A percentile compares a stretch with the other conserved stretches of the same genome.
Conservation (phyloP, 2,888 invertebrate genomes). For the Autographa pulchrina region DNA sequence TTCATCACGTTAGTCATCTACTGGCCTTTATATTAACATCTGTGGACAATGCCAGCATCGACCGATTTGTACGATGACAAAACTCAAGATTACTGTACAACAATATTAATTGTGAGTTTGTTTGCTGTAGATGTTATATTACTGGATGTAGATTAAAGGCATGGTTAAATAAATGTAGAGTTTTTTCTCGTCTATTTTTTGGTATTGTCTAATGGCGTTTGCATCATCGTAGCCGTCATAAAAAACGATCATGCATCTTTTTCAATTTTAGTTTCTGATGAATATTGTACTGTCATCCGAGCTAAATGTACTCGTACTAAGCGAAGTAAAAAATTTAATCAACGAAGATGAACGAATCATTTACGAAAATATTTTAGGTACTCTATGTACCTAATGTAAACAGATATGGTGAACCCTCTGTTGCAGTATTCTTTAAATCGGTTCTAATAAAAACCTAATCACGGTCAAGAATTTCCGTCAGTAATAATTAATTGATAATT, state of each 20-base stretch:
- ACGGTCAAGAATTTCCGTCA: neutral
- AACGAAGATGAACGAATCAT: conserved; percentile 12
- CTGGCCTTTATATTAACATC: conserved; percentile 29
- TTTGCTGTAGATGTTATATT: neutral
- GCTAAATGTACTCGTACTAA: conserved; percentile 31
- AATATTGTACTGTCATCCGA: conserved; percentile 44
- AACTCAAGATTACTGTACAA: conserved; percentile 15
- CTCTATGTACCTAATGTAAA: neutral
- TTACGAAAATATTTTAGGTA: neutral
- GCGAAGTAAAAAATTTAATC: conserved; percentile 33
- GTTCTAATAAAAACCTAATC: neutral
- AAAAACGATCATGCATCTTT: conserved; percentile 21
- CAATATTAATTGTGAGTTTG: conserved; percentile 13
- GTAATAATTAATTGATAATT: neutral
- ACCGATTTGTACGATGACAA: conserved; percentile 21
- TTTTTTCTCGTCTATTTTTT: conserved; percentile 38
- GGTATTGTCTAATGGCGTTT: conserved; percentile 24
- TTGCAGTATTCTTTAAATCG: neutral
- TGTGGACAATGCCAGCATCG: conserved; percentile 30
- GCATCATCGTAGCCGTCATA: conserved; percentile 33
- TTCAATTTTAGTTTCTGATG: conserved; percentile 15
- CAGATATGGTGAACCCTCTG: neutral
- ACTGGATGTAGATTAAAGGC: conserved; percentile 16
- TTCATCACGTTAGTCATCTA: conserved; percentile 22
- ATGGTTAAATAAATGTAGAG: conserved; percentile 4